These are phyloP conservation scores for Plusia festucae DNA, from an alignment of 2,888 invertebrate species.

Conservation along the genomic window DNA sequence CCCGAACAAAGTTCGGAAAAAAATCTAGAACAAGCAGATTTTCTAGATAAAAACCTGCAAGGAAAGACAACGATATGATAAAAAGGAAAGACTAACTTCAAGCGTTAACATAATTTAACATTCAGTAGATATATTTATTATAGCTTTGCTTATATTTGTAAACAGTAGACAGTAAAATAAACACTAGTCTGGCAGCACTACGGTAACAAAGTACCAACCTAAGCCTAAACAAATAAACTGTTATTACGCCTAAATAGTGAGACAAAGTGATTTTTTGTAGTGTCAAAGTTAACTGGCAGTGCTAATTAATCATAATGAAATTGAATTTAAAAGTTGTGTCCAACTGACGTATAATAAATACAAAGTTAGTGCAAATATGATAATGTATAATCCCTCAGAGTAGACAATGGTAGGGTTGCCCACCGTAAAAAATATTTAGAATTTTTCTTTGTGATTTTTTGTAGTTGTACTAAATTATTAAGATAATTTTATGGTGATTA, in stretches of 20 bases:
- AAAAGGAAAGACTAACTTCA: too few species aligned
- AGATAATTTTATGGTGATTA: neutral
- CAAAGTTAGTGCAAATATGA: constrained; percentile 12
- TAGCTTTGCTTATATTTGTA: neutral
- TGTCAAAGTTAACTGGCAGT: neutral
- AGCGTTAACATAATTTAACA: too few species aligned
- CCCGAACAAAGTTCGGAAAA: too few species aligned
- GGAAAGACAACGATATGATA: too few species aligned
- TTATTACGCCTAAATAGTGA: constrained; percentile 10
- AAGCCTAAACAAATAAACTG: constrained; percentile 8
- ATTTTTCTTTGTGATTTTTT: neutral
- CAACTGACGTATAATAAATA: constrained; percentile 20
- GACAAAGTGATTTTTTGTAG: constrained; percentile 19
- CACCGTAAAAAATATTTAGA: neutral
- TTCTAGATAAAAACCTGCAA: too few species aligned
- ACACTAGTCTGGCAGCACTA: neutral
- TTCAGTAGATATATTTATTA: too few species aligned
- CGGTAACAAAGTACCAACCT: neutral
- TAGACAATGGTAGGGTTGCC: neutral
- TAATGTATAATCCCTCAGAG: constrained; percentile 8
- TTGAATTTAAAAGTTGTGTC: constrained; percentile 24
- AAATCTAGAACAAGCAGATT: too few species aligned
- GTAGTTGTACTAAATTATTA: neutral
- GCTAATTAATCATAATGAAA: constrained; percentile 30
- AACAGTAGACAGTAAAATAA: neutral